Conservation (phyloP, 2,113 vertebrate genomes). For the Perccottus glenii region DNA sequence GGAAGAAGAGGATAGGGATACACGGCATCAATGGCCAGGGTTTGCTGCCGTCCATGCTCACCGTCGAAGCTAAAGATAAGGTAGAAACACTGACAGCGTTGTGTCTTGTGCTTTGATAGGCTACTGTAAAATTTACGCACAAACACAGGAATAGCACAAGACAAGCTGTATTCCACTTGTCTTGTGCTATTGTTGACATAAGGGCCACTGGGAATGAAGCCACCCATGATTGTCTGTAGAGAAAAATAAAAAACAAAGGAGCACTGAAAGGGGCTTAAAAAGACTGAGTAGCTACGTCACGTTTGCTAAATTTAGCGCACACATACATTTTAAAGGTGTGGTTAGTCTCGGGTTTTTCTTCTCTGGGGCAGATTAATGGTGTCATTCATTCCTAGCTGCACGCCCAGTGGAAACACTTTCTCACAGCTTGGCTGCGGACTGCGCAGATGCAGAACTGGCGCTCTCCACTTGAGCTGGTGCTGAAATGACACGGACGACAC, state of each 20-base stretch:
- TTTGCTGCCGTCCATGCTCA: slow-evolving; percentile 66
- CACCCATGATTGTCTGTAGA: background rate
- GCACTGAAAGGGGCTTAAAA: background rate
- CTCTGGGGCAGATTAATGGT: slow-evolving; percentile 30
- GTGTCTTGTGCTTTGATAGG: background rate
- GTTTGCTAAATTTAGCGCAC: background rate
- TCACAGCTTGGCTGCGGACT: slow-evolving; percentile 51
- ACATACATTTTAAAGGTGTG: background rate
- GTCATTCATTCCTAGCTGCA: slow-evolving; percentile 49
- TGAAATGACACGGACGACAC: slow-evolving; percentile 64
- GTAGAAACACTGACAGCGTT: slow-evolving; percentile 50
- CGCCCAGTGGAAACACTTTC: slow-evolving; percentile 58
- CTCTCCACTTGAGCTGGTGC: slow-evolving; percentile 75
- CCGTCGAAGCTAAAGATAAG: slow-evolving; percentile 78
- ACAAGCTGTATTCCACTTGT: background rate
- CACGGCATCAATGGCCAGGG: slow-evolving; percentile 39
- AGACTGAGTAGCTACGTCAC: background rate
- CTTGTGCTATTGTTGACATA: background rate
- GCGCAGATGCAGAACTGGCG: slow-evolving; percentile 52
- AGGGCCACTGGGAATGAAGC: background rate
- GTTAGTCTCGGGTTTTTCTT: slow-evolving; percentile 7
- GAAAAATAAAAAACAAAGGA: background rate
- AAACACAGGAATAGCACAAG: too few relatives aligned
- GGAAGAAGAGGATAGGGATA: slow-evolving; percentile 58
- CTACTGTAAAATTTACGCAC: background rate